Conservation (phyloP, 1,140 invertebrate species). For the Gryllus bimaculatus region DNA sequence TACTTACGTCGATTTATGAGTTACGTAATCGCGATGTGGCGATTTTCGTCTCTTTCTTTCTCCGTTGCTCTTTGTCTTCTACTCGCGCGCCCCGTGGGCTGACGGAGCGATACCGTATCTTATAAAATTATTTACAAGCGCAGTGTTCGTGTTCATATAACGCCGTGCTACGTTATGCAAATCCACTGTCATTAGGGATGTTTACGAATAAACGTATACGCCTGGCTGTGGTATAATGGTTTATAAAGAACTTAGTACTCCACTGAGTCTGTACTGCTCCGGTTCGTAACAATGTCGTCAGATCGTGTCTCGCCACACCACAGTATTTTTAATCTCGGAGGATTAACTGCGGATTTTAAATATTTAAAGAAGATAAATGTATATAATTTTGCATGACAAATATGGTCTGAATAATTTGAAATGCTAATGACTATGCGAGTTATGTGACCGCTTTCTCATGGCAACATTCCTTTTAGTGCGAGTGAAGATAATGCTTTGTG, state of each 20-base stretch:
- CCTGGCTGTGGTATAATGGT: neutral
- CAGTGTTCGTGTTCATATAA: neutral
- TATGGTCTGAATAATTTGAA: too few relatives aligned
- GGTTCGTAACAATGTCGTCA: too few relatives aligned
- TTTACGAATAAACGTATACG: neutral
- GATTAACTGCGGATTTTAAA: too few relatives aligned
- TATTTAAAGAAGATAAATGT: too few relatives aligned
- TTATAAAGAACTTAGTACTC: neutral
- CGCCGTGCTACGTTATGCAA: neutral
- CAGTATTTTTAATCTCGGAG: too few relatives aligned
- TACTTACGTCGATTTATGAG: neutral
- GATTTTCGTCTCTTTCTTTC: neutral
- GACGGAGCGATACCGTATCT: neutral
- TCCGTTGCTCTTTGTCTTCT: neutral
- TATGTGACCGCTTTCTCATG: too few relatives aligned
- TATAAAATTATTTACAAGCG: neutral
- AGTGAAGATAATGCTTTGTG: too few relatives aligned
- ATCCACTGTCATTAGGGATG: conserved; percentile 1
- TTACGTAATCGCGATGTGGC: neutral
- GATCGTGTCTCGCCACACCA: too few relatives aligned
- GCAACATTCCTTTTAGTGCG: too few relatives aligned
- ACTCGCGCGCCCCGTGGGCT: neutral
- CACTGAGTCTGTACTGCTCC: neutral
- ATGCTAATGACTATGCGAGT: too few relatives aligned
- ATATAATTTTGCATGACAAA: too few relatives aligned